phyloP scores from a whole-genome alignment of 2,888 invertebrate species.

The Bellardia bayeri region DNA sequence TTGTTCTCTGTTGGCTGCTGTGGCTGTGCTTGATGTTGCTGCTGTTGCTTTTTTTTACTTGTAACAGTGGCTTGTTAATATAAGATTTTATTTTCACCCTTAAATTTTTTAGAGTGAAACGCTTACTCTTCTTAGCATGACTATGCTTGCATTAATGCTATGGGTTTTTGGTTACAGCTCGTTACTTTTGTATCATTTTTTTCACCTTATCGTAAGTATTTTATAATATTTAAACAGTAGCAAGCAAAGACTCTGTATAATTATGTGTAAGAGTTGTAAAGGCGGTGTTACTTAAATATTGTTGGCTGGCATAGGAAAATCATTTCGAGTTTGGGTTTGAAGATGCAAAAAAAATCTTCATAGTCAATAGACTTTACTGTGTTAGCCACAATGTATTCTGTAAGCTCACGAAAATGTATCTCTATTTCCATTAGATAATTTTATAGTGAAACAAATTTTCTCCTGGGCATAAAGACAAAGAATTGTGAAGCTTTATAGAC shows the following conservation, averaged over 20 bases:
- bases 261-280: not conserved
- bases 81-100: not conserved
- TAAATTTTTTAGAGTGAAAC: not conserved
- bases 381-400: no score
- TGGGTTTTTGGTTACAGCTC: constrained; percentile 2
- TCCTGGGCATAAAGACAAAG: no score
- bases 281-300: not conserved
- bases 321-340: not conserved
- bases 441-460: no score
- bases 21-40: not conserved
- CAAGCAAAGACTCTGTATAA: constrained; percentile 1
- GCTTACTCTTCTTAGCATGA: constrained; percentile 6
- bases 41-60: not conserved
- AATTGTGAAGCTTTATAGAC: no score
- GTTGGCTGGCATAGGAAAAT: not conserved
- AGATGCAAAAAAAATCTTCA: no score
- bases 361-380: no score
- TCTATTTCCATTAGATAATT: no score
- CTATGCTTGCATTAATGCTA: constrained; percentile 15
- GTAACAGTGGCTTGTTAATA: not conserved
- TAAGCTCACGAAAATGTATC: no score
- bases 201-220: not conserved
- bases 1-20: constrained; percentile 2
- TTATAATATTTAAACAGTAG: not conserved
- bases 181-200: not conserved